Evolutionary conservation across 1,140 invertebrate genomes (phyloP).

Genomic region (Euura saliciscinereae): DNA sequence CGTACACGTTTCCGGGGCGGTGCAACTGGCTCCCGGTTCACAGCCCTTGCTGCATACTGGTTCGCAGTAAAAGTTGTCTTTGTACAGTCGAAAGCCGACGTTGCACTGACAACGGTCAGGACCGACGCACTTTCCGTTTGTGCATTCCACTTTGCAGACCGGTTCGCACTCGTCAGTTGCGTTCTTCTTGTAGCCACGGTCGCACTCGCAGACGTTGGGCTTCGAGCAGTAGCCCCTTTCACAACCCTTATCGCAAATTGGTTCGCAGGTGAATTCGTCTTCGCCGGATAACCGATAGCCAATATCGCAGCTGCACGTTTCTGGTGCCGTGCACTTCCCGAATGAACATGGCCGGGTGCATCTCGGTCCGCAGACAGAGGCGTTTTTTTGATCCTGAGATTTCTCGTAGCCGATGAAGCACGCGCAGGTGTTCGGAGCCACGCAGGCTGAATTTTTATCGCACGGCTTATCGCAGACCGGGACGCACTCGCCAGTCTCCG

Average conservation of each 20-base stretch:
- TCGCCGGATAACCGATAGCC: conserved; percentile 29
- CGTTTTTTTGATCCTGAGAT: neutral
- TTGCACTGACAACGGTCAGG: conserved; percentile 67
- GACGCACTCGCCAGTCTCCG: conserved; percentile 36
- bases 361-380: conserved; percentile 59
- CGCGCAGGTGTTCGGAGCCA: conserved; percentile 27
- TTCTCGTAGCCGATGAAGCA: conserved; percentile 32
- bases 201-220: conserved; percentile 53
- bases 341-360: conserved; percentile 65
- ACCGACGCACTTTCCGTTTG: conserved; percentile 60
- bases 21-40: conserved; percentile 33
- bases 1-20: conserved; percentile 35
- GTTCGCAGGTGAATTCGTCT: conserved; percentile 23
- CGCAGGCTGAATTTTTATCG: conserved; percentile 35
- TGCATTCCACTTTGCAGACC: conserved; percentile 58
- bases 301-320: conserved; percentile 57
- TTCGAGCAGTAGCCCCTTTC: conserved; percentile 61
- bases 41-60: conserved; percentile 22
- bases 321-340: conserved; percentile 65
- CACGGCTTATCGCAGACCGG: conserved; percentile 56
- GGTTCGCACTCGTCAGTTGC: conserved; percentile 54
- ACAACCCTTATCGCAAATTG: conserved; percentile 49
- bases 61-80: neutral
- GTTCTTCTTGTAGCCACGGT: conserved; percentile 28
- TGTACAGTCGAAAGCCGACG: conserved; percentile 50